Conservation (phyloP, 2,888 invertebrate genomes). For the Terebella lapidaria region DNA sequence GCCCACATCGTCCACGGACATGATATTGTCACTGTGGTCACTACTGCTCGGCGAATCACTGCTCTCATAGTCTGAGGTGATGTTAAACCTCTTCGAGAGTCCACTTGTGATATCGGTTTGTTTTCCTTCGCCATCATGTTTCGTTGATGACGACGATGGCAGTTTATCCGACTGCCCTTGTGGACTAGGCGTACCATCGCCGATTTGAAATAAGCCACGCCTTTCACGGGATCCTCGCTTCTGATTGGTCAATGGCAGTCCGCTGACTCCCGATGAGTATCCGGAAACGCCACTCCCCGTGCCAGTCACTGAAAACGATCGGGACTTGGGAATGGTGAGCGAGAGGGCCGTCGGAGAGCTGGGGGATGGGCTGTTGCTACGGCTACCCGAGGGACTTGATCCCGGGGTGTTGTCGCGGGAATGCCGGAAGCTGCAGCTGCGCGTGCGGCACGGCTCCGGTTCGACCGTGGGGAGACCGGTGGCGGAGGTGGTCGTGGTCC, state of each 20-base stretch:
- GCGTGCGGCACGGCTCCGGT: constrained; percentile 56
- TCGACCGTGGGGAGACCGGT: constrained; percentile 61
- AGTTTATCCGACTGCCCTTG: neutral
- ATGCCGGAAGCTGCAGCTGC: constrained; percentile 48
- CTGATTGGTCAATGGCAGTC: neutral
- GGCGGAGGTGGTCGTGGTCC: constrained; percentile 54
- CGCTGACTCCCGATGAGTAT: neutral
- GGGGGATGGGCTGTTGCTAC: constrained; percentile 44
- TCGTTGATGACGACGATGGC: neutral
- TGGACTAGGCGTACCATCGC: constrained; percentile 1
- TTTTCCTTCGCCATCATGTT: neutral
- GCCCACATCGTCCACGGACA: neutral
- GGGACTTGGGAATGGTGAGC: constrained; percentile 48
- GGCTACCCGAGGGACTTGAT: constrained; percentile 39
- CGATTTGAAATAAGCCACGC: neutral
- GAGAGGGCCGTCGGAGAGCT: constrained; percentile 42
- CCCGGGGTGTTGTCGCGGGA: constrained; percentile 49
- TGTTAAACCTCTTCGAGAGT: constrained; percentile 30
- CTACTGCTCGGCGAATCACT: constrained; percentile 55
- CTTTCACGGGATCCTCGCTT: constrained; percentile 2
- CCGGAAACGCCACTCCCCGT: neutral
- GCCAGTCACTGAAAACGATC: constrained; percentile 47
- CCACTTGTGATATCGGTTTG: neutral
- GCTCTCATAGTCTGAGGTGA: constrained; percentile 53
- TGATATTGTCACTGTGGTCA: constrained; percentile 46